A percentile compares a stretch with the other conserved stretches of the same genome.
Conservation (phyloP, 2,888 invertebrate genomes). For the Caenorhabditis sulstoni region DNA sequence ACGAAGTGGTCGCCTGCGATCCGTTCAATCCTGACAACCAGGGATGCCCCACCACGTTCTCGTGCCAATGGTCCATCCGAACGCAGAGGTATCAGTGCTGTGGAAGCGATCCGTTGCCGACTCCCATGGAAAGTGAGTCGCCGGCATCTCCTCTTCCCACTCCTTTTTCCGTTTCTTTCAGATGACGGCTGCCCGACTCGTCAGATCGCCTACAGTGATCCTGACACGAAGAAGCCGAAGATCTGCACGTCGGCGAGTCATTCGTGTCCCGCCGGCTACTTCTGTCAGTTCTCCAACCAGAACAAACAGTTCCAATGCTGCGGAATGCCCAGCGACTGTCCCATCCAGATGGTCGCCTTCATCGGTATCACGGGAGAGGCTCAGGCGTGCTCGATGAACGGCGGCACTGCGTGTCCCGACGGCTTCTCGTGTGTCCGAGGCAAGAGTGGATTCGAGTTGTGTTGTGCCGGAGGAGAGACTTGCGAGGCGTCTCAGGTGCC, state of each 20-base stretch:
- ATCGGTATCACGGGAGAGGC: slow-evolving; percentile 71
- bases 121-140: slow-evolving; percentile 67
- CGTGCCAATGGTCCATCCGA: slow-evolving; percentile 73
- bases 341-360: slow-evolving; percentile 70
- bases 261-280: slow-evolving; percentile 72
- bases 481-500: slow-evolving; percentile 69
- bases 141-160: neutral
- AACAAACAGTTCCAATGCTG: slow-evolving; percentile 74
- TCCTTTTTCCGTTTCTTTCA: slow-evolving; percentile 25
- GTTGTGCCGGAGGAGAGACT: slow-evolving; percentile 71
- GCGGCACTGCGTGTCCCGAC: slow-evolving; percentile 70
- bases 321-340: slow-evolving; percentile 72
- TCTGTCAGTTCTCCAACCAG: slow-evolving; percentile 69
- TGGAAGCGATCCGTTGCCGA: slow-evolving; percentile 69
- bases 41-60: slow-evolving; percentile 69
- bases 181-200: slow-evolving; percentile 72
- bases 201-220: slow-evolving; percentile 72
- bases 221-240: slow-evolving; percentile 69
- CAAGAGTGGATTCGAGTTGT: slow-evolving; percentile 68
- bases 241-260: slow-evolving; percentile 71
- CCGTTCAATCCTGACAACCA: slow-evolving; percentile 70
- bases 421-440: slow-evolving; percentile 71
- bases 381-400: slow-evolving; percentile 70
- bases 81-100: slow-evolving; percentile 74
- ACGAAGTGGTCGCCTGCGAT: slow-evolving; percentile 70